A percentile compares a stretch with the other conserved stretches of the same genome.
Conservation (phyloP, 2,113 vertebrate species). For the Triplophysa tibetana region DNA sequence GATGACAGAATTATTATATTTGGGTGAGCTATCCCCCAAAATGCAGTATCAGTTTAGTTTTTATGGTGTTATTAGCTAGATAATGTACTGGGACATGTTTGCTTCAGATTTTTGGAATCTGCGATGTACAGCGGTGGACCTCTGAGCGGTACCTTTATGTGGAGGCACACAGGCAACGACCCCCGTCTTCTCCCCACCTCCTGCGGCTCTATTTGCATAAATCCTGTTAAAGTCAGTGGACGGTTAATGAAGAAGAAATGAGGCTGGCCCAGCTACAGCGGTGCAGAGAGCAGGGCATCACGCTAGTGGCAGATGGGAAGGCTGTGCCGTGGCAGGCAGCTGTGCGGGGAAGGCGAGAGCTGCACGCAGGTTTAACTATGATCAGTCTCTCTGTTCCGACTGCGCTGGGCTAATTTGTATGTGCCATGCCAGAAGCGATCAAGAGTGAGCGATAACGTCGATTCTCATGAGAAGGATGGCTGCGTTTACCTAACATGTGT, state of each 20-base stretch:
- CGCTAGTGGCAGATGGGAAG: conserved; percentile 86
- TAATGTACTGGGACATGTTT: neutral
- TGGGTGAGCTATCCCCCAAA: too few relatives aligned
- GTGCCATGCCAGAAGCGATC: conserved; percentile 24
- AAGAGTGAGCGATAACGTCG: neutral
- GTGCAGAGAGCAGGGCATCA: conserved; percentile 60
- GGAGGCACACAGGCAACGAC: conserved; percentile 50
- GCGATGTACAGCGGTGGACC: neutral
- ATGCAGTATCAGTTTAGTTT: too few relatives aligned
- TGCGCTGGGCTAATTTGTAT: conserved; percentile 36
- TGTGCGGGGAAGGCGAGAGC: conserved; percentile 60
- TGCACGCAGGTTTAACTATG: neutral
- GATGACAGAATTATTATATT: too few relatives aligned
- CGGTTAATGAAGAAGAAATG: conserved; percentile 92
- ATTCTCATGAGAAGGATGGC: conserved; percentile 5
- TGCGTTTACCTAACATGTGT: neutral
- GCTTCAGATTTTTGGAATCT: neutral
- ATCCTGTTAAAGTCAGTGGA: conserved; percentile 88
- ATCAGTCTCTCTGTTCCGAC: neutral
- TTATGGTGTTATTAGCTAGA: too few relatives aligned
- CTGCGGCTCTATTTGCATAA: conserved; percentile 86
- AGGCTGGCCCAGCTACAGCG: conserved; percentile 71
- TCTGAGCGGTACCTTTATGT: neutral
- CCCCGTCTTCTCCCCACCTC: conserved; percentile 75
- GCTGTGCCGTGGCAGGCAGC: conserved; percentile 82